Evolutionary conservation across 2,113 vertebrate genomes (phyloP).

Genomic region (Lanius collurio): DNA sequence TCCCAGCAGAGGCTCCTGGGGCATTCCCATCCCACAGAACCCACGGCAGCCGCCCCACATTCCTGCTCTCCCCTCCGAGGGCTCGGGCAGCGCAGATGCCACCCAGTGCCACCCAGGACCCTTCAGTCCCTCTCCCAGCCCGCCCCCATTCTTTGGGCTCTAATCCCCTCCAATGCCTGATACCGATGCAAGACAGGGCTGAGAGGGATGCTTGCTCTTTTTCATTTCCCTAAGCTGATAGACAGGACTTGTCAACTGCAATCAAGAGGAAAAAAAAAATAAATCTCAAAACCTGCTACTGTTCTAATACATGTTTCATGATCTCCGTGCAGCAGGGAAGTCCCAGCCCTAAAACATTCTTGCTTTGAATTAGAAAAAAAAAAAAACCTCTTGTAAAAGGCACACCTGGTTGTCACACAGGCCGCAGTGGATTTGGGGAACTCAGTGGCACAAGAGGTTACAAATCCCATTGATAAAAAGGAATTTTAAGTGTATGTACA

Average conservation of each 20-base stretch:
- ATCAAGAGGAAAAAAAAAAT: background rate
- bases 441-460: accelerated
- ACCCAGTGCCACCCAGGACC: slow-evolving; percentile 41
- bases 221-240: slow-evolving; percentile 30
- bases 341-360: background rate
- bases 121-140: slow-evolving; percentile 4
- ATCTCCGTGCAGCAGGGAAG: background rate
- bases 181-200: background rate
- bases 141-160: background rate
- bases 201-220: slow-evolving; percentile 37
- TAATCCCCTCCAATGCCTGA: background rate
- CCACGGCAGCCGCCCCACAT: slow-evolving; percentile 58
- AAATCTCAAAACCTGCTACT: background rate
- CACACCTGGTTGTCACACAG: background rate
- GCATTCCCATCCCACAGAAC: slow-evolving; percentile 36
- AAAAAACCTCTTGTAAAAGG: background rate
- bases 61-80: slow-evolving; percentile 18
- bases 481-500: background rate
- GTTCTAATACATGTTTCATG: background rate
- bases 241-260: slow-evolving; percentile 13
- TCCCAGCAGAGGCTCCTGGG: too few relatives aligned
- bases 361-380: background rate
- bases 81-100: background rate
- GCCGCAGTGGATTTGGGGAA: background rate
- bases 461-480: background rate